Conservation (phyloP, 1,140 invertebrate genomes). For the Asbolus verrucosus region DNA sequence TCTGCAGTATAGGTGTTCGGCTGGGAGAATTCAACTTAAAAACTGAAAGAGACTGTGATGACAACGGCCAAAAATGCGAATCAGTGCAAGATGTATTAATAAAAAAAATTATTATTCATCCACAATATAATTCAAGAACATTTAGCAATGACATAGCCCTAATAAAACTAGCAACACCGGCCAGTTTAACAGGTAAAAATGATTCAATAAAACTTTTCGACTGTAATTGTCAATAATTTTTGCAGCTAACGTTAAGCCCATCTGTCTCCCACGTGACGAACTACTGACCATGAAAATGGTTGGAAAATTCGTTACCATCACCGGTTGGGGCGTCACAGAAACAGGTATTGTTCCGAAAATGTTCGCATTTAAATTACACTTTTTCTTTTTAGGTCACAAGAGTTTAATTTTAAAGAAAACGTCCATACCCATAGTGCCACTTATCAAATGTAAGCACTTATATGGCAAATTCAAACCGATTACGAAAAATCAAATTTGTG, state of each 20-base stretch:
- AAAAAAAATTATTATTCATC: slow-evolving; percentile 75
- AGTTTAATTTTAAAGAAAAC: slow-evolving; percentile 65
- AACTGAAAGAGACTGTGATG: slow-evolving; percentile 56
- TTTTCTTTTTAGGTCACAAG: slow-evolving; percentile 14
- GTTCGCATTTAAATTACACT: slow-evolving; percentile 47
- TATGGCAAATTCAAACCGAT: neutral
- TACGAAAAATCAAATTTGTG: slow-evolving; percentile 69
- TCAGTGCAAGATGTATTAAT: slow-evolving; percentile 73
- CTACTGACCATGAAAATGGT: slow-evolving; percentile 40
- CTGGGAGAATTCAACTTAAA: slow-evolving; percentile 58
- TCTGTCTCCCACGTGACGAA: slow-evolving; percentile 53
- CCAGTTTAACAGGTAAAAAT: slow-evolving; percentile 29
- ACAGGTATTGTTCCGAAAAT: slow-evolving; percentile 68
- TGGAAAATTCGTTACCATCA: slow-evolving; percentile 71
- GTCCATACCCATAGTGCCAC: slow-evolving; percentile 60
- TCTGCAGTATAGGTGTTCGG: slow-evolving; percentile 50
- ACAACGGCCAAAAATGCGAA: slow-evolving; percentile 65
- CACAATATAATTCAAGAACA: slow-evolving; percentile 71
- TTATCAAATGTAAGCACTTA: neutral
- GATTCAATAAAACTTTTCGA: slow-evolving; percentile 7
- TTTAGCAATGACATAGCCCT: slow-evolving; percentile 67
- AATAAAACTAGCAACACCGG: slow-evolving; percentile 47
- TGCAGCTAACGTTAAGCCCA: slow-evolving; percentile 54
- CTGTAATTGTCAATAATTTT: slow-evolving; percentile 20
- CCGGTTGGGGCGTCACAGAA: slow-evolving; percentile 88